Percentiles rank a stretch among this genome's conserved stretches.
These are phyloP conservation scores for Erpetoichthys calabaricus DNA, from an alignment of 2,797 vertebrate genomes.

Conservation along the genomic window DNA sequence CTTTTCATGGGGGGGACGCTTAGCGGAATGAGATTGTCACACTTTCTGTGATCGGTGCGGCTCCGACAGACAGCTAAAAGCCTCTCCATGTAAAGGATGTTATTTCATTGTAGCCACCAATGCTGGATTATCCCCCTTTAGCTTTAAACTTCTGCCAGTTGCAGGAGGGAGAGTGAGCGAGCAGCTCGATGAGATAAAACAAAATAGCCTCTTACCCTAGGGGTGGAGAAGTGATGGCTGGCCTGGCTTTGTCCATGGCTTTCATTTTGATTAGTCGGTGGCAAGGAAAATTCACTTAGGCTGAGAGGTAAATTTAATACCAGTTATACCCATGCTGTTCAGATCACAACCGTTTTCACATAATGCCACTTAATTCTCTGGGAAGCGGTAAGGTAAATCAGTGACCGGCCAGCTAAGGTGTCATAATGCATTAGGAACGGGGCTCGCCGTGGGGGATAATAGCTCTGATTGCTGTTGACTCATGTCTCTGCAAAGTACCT, in stretches of 20 bases:
- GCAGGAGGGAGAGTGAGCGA: not conserved
- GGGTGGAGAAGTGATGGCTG: conserved; percentile 55
- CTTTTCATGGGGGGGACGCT: conserved; percentile 59
- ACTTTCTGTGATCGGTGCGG: conserved; percentile 47
- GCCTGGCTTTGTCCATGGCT: conserved; percentile 78
- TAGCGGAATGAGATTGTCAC: conserved; percentile 67
- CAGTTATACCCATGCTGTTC: conserved; percentile 91
- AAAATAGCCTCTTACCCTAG: conserved; percentile 67
- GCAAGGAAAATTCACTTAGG: conserved; percentile 88
- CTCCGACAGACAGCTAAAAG: conserved; percentile 64
- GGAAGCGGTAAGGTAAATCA: conserved; percentile 78
- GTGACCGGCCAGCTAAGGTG: conserved; percentile 68
- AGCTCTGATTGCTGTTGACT: conserved; percentile 79
- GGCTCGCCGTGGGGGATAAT: conserved; percentile 77
- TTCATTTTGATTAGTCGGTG: conserved; percentile 92
- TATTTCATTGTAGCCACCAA: conserved; percentile 70
- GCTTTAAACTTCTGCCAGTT: conserved; percentile 72
- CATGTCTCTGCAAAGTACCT: conserved; percentile 63
- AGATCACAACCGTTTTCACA: conserved; percentile 86
- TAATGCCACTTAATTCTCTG: conserved; percentile 92
- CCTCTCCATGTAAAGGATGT: conserved; percentile 67
- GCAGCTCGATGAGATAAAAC: conserved; percentile 63
- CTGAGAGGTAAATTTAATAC: conserved; percentile 79
- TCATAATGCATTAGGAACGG: conserved; percentile 71
- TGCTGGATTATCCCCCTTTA: conserved; percentile 63